phyloP scores from a whole-genome alignment of 2,888 invertebrate genomes.

The Trichogramma evanescens region DNA sequence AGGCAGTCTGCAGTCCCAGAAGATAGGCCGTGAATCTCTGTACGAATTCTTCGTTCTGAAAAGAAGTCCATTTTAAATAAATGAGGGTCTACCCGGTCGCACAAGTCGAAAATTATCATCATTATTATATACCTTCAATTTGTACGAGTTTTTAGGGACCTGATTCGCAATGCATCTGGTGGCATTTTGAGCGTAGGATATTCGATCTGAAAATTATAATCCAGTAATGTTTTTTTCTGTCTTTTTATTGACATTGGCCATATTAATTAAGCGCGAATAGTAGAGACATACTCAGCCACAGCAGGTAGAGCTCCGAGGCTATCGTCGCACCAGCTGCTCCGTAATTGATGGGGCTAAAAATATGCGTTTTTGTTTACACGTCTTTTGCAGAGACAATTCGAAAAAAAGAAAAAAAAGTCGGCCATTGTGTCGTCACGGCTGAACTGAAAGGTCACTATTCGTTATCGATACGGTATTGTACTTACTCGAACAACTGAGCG shows the following conservation, averaged over 20 bases:
- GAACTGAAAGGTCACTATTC: background rate
- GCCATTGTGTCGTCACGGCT: background rate
- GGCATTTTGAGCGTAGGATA: background rate
- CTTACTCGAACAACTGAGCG: conserved; percentile 12
- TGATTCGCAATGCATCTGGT: background rate
- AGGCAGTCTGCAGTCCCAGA: conserved; percentile 6
- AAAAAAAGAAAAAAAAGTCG: background rate
- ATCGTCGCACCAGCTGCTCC: conserved; percentile 14
- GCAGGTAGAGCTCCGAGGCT: conserved; percentile 4
- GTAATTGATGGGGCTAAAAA: conserved; percentile 18
- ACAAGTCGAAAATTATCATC: too few species aligned
- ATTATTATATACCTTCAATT: background rate
- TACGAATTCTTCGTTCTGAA: background rate
- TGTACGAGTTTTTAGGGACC: background rate
- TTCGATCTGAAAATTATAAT: conserved; percentile 1
- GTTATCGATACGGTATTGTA: background rate
- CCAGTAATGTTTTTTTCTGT: background rate
- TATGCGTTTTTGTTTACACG: background rate
- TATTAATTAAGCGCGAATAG: too few species aligned
- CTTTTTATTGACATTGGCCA: background rate
- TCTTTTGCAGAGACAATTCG: background rate
- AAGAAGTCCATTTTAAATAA: background rate
- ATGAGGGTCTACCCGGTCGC: background rate
- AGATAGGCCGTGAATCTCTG: conserved; percentile 1
- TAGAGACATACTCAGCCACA: conserved; percentile 10